Evolutionary conservation across 1,140 invertebrate species (phyloP).

Genomic region (Anagrus nilaparvatae): DNA sequence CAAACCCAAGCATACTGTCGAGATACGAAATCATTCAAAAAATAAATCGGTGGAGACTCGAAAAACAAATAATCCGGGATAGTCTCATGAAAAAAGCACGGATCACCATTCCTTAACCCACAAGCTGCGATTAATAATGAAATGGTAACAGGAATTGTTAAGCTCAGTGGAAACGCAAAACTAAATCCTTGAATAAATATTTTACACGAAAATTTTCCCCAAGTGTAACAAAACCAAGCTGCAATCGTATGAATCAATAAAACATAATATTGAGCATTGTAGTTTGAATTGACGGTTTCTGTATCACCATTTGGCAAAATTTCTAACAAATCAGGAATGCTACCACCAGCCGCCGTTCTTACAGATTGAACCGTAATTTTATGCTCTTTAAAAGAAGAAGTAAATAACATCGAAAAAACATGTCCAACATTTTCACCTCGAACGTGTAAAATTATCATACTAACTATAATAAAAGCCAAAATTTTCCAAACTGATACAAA

Average conservation of each 20-base stretch:
- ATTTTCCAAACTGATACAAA: conserved; percentile 87
- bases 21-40: conserved; percentile 74
- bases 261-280: conserved; percentile 67
- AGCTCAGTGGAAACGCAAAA: conserved; percentile 88
- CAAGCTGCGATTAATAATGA: conserved; percentile 82
- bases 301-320: conserved; percentile 61
- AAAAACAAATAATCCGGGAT: conserved; percentile 86
- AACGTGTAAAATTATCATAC: conserved; percentile 62
- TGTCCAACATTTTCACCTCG: conserved; percentile 65
- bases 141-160: conserved; percentile 82
- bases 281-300: conserved; percentile 54
- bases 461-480: conserved; percentile 63
- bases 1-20: conserved; percentile 88
- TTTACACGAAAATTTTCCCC: conserved; percentile 92
- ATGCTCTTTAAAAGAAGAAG: conserved; percentile 64
- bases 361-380: conserved; percentile 70
- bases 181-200: conserved; percentile 94
- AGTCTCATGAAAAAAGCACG: conserved; percentile 75
- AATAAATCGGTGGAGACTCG: conserved; percentile 71
- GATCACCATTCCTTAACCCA: conserved; percentile 73
- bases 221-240: conserved; percentile 81
- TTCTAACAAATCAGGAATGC: conserved; percentile 64
- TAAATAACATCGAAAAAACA: conserved; percentile 67
- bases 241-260: conserved; percentile 72
- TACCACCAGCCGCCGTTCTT: conserved; percentile 34